Evolutionary conservation across 2,888 invertebrate genomes (phyloP).

Genomic region (Platypus cylindrus): DNA sequence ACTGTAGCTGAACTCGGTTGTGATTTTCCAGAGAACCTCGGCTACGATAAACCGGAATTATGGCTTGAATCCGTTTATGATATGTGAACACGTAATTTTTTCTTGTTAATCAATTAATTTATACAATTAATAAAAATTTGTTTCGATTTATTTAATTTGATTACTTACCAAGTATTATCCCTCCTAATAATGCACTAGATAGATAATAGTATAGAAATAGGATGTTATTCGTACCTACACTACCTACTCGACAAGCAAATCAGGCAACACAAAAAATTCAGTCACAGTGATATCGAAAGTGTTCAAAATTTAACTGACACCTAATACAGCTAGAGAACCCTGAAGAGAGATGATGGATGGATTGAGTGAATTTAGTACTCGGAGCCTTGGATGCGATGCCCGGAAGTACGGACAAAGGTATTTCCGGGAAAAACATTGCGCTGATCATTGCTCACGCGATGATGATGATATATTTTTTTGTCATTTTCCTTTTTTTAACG

Average conservation of each 20-base stretch:
- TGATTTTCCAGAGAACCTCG: constrained; percentile 85
- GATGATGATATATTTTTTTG: constrained; percentile 5
- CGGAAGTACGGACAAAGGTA: constrained; percentile 15
- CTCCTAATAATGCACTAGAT: not conserved
- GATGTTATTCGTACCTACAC: not conserved
- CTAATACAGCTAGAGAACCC: not conserved
- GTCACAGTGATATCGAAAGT: not conserved
- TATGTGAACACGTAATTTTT: not conserved
- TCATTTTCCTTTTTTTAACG: too few relatives aligned
- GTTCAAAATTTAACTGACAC: not conserved
- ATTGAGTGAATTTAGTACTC: too few relatives aligned
- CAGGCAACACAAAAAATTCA: not conserved
- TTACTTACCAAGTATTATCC: constrained; percentile 15
- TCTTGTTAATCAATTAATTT: not conserved
- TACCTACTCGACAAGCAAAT: not conserved
- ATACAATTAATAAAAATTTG: not conserved
- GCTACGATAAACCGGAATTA: constrained; percentile 93
- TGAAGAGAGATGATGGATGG: not conserved
- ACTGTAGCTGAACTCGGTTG: constrained; percentile 87
- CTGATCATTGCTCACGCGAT: constrained; percentile 11
- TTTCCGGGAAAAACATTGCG: constrained; percentile 14
- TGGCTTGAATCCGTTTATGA: constrained; percentile 62
- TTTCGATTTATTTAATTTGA: not conserved
- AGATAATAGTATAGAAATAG: not conserved
- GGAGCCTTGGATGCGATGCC: constrained; percentile 13